phyloP scores from a whole-genome alignment of 2,797 vertebrate genomes.

The Cyclopterus lumpus region DNA sequence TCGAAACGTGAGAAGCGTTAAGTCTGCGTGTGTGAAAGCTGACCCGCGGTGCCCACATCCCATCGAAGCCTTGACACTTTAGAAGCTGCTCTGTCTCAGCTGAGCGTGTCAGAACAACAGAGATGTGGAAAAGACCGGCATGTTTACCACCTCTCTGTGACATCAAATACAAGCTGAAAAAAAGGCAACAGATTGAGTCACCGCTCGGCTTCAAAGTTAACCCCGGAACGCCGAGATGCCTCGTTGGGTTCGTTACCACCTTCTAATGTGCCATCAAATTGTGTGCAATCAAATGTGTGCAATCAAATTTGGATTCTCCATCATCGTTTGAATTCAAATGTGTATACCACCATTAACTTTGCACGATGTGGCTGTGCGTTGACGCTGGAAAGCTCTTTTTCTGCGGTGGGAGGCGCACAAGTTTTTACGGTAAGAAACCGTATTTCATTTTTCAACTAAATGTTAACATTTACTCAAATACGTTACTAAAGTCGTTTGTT shows the following conservation, averaged over 20 bases:
- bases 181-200: conserved; percentile 76
- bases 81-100: conserved; percentile 78
- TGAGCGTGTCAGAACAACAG: conserved; percentile 80
- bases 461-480: no score
- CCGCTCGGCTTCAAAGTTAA: conserved; percentile 64
- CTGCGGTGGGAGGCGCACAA: no score
- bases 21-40: conserved; percentile 79
- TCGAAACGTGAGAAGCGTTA: conserved; percentile 70
- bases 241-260: conserved; percentile 21
- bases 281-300: no score
- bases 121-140: conserved; percentile 81
- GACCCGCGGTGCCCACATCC: conserved; percentile 79
- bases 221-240: conserved; percentile 1
- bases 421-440: no score
- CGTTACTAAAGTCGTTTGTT: no score
- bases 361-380: no score
- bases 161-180: conserved; percentile 84
- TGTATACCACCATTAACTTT: background rate
- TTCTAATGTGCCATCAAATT: no score
- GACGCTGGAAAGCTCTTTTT: no score
- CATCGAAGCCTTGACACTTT: conserved; percentile 79
- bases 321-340: background rate
- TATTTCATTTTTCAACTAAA: no score
- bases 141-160: conserved; percentile 83
- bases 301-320: background rate